phyloP scores from a whole-genome alignment of 2,797 vertebrate species.

The Kryptolebias ocellatus region DNA sequence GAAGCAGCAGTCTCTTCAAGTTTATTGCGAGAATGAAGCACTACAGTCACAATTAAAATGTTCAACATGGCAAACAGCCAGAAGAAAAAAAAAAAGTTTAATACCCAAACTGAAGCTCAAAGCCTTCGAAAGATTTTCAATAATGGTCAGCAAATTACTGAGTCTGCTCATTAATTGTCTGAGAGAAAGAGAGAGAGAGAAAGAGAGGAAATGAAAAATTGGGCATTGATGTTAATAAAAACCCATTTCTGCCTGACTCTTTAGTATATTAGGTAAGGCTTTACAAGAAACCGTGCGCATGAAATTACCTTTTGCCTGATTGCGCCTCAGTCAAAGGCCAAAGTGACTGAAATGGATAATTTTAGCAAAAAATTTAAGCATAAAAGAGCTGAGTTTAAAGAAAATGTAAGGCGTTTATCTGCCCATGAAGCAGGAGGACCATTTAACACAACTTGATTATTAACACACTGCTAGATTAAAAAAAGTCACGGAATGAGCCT shows the following conservation, averaged over 20 bases:
- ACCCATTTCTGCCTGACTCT: conserved; percentile 18
- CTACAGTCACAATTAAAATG: conserved; percentile 38
- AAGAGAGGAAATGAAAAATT: conserved; percentile 33
- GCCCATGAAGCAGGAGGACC: conserved; percentile 1
- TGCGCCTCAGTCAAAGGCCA: conserved; percentile 3
- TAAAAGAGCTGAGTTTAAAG: conserved; percentile 10
- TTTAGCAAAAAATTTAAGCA: background rate
- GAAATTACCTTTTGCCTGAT: conserved; percentile 9
- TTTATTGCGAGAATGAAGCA: conserved; percentile 31
- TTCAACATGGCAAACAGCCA: conserved; percentile 48
- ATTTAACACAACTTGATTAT: conserved; percentile 33
- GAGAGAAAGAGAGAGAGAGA: conserved; percentile 2
- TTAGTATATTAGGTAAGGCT: conserved; percentile 20
- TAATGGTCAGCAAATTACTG: conserved; percentile 42
- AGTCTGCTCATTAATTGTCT: conserved; percentile 42
- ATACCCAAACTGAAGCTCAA: conserved; percentile 34
- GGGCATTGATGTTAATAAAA: conserved; percentile 26
- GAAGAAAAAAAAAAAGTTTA: conserved; percentile 19
- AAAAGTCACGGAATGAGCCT: conserved; percentile 12
- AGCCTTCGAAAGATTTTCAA: conserved; percentile 49
- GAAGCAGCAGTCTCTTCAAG: conserved; percentile 4
- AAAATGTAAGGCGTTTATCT: conserved; percentile 6
- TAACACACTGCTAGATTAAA: conserved; percentile 22
- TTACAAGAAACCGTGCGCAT: conserved; percentile 1
- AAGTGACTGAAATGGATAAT: conserved; percentile 18